Evolutionary conservation across 2,797 vertebrate species (phyloP).

Genomic region (Holocentrus rufus): DNA sequence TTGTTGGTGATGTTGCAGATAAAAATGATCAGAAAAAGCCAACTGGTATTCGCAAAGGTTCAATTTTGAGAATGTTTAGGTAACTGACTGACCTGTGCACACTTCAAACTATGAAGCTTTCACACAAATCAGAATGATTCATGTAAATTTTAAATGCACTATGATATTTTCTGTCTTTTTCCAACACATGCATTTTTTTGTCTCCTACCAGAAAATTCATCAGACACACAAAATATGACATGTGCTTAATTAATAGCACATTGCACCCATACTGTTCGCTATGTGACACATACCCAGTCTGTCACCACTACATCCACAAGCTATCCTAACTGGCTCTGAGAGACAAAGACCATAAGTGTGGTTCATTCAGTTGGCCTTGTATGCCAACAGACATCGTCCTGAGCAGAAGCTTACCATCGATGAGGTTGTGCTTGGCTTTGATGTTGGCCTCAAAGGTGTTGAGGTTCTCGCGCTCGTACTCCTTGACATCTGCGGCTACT

Average conservation of each 20-base stretch:
- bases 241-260: too few species aligned
- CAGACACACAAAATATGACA: not conserved
- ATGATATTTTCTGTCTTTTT: too few species aligned
- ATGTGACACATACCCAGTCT: not conserved
- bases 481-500: slow-evolving; percentile 96
- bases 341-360: slow-evolving; percentile 1
- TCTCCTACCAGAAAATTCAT: too few species aligned
- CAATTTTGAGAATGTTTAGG: not conserved
- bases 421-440: slow-evolving; percentile 98
- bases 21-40: not conserved
- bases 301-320: not conserved
- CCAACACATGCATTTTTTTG: too few species aligned
- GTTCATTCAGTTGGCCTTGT: slow-evolving; percentile 76
- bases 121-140: not conserved
- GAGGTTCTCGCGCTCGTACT: slow-evolving; percentile 95
- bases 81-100: not conserved
- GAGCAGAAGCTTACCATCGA: slow-evolving; percentile 86
- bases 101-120: not conserved
- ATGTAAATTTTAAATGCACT: too few species aligned
- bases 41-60: not conserved
- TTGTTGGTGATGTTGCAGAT: not conserved
- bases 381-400: slow-evolving; percentile 23
- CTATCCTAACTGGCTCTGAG: not conserved
- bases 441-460: slow-evolving; percentile 96
- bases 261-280: not conserved